Conservation (phyloP, 2,888 invertebrate genomes). For the Encarsia formosa region DNA sequence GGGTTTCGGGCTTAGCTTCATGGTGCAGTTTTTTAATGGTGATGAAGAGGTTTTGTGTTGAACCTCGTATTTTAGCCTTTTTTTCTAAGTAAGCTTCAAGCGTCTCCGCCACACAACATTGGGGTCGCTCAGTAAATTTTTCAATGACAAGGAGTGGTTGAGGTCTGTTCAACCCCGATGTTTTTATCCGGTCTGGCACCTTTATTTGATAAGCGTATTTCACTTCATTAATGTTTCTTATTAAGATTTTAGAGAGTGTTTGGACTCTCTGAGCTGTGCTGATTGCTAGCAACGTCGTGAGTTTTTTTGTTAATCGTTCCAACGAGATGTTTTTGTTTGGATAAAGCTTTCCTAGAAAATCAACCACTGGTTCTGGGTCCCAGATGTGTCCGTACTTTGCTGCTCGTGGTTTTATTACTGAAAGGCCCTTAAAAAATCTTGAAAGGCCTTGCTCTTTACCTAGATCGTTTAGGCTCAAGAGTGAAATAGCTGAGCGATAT, state of each 20-base stretch:
- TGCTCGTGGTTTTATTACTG: not conserved
- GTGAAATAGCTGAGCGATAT: constrained; percentile 12
- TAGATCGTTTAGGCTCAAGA: not conserved
- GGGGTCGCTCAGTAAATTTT: not conserved
- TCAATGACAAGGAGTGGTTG: not conserved
- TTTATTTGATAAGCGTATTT: not conserved
- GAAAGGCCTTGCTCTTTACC: not conserved
- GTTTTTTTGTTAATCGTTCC: not conserved
- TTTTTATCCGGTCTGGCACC: not conserved
- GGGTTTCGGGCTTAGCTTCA: too few relatives aligned
- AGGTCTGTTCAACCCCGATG: not conserved
- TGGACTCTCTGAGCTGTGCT: not conserved
- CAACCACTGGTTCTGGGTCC: not conserved
- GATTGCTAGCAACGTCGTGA: not conserved
- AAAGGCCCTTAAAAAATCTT: not conserved
- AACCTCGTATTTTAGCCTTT: too few relatives aligned
- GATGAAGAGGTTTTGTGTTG: too few relatives aligned
- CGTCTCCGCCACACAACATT: constrained; percentile 10
- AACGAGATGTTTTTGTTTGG: not conserved
- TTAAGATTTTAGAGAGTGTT: not conserved
- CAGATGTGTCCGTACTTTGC: not conserved
- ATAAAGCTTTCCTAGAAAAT: not conserved
- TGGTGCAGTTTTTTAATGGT: too few relatives aligned
- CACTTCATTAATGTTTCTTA: not conserved
- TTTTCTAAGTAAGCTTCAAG: too few relatives aligned